Percentiles rank a stretch among this genome's conserved stretches.
Evolutionary conservation across 2,113 vertebrate genomes (phyloP).

Genomic region (Elephas maximus): DNA sequence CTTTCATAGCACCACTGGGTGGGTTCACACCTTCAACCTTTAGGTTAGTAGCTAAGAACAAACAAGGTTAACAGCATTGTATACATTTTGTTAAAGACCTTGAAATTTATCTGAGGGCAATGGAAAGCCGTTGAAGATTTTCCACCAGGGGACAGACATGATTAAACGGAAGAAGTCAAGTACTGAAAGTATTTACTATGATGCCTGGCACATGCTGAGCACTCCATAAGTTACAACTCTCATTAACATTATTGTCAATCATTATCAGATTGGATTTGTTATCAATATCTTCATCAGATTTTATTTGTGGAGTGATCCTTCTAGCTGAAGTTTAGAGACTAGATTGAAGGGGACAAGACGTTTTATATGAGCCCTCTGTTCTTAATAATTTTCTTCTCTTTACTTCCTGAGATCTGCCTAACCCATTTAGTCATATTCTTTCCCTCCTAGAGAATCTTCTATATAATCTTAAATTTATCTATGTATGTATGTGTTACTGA

Average conservation of each 20-base stretch:
- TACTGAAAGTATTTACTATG: not conserved
- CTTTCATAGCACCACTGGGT: too few relatives aligned
- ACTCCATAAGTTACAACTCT: not conserved
- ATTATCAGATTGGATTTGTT: conserved; percentile 20
- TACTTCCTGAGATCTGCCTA: not conserved
- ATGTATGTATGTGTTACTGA: conserved; percentile 36
- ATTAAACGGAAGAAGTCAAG: not conserved
- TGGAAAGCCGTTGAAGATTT: not conserved
- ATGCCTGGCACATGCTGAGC: not conserved
- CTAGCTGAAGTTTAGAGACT: not conserved
- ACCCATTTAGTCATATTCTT: not conserved
- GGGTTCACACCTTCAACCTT: too few relatives aligned
- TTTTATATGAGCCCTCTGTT: not conserved
- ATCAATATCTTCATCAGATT: conserved; percentile 13
- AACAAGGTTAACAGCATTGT: not conserved
- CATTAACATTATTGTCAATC: not conserved
- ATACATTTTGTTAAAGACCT: not conserved
- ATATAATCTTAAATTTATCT: not conserved
- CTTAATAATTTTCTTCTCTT: conserved; percentile 42
- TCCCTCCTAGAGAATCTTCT: not conserved
- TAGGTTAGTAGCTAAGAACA: too few relatives aligned
- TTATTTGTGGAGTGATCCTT: not conserved
- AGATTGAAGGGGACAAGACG: not conserved
- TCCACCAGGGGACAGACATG: not conserved
- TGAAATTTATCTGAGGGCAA: conserved; percentile 26